These are phyloP conservation scores for Drosophila dunni DNA, from an alignment of 1,140 invertebrate species.

Conservation along the genomic window DNA sequence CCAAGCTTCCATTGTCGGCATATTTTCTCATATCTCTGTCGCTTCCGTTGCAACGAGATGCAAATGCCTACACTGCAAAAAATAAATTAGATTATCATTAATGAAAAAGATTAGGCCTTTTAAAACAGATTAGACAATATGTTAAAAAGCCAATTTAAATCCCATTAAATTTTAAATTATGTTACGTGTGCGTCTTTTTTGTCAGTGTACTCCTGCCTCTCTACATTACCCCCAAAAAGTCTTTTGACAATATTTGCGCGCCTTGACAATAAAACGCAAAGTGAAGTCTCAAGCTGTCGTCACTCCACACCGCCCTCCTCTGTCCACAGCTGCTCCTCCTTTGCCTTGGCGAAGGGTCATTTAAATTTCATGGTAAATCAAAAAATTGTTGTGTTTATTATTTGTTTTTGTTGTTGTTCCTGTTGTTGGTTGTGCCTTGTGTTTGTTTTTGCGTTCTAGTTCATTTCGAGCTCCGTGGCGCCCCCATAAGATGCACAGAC, in stretches of 20 bases:
- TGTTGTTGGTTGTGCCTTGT: conserved; percentile 13
- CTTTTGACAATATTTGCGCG: conserved; percentile 82
- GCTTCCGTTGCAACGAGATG: conserved; percentile 79
- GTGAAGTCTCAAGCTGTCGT: conserved; percentile 64
- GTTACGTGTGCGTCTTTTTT: background rate
- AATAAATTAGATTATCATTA: too few species aligned
- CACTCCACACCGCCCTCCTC: background rate
- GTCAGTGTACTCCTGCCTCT: background rate
- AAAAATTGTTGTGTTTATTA: conserved; percentile 81
- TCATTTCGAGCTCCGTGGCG: conserved; percentile 59
- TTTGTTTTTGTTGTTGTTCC: conserved; percentile 61
- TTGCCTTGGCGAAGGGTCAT: conserved; percentile 55
- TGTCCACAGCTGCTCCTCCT: background rate
- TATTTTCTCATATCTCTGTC: conserved; percentile 72
- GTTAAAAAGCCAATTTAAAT: too few species aligned
- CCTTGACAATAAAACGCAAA: conserved; percentile 80
- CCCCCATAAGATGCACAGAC: conserved; percentile 23
- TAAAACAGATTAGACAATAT: too few species aligned
- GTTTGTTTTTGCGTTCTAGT: conserved; percentile 63
- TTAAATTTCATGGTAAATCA: conserved; percentile 82
- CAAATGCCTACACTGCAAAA: conserved; percentile 49
- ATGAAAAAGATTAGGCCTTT: too few species aligned
- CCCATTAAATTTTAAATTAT: too few species aligned
- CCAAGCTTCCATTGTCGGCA: conserved; percentile 67
- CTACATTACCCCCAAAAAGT: conserved; percentile 46